Evolutionary conservation across 2,113 vertebrate genomes (phyloP).

Genomic region (Circaetus cinerascens): DNA sequence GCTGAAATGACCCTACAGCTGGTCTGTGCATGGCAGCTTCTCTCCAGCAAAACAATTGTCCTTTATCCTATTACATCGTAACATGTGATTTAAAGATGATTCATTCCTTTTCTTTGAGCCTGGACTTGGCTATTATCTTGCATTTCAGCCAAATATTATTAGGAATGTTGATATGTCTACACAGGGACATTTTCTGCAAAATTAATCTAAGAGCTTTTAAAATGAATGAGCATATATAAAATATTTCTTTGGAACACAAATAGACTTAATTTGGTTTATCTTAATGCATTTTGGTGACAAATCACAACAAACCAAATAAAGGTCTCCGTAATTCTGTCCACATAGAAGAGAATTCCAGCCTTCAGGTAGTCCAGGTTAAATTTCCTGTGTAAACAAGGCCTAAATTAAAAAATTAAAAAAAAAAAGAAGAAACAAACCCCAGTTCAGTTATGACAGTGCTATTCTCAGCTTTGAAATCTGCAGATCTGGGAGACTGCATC

Average conservation of each 20-base stretch:
- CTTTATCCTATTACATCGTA: neutral
- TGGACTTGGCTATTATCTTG: neutral
- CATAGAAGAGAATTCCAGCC: neutral
- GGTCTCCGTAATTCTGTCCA: neutral
- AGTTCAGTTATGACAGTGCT: neutral
- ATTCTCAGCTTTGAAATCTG: neutral
- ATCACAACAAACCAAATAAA: neutral
- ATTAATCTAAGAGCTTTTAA: neutral
- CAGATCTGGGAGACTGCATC: neutral
- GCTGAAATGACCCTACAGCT: neutral
- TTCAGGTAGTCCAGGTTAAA: neutral
- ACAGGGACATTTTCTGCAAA: neutral
- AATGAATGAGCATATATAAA: neutral
- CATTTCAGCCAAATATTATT: neutral
- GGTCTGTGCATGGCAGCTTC: neutral
- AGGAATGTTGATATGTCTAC: slow-evolving; percentile 8
- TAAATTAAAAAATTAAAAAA: neutral
- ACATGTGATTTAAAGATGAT: neutral
- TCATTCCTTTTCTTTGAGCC: neutral
- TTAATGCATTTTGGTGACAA: neutral
- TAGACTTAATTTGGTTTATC: neutral
- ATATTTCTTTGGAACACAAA: neutral
- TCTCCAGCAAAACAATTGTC: neutral
- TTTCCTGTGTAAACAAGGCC: neutral
- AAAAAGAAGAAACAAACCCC: neutral